Evolutionary conservation across 2,888 invertebrate species (phyloP), one percentile per base, ranked within the genome.

Genomic region (Scaptodrosophila latifasciaeformis): DNA sequence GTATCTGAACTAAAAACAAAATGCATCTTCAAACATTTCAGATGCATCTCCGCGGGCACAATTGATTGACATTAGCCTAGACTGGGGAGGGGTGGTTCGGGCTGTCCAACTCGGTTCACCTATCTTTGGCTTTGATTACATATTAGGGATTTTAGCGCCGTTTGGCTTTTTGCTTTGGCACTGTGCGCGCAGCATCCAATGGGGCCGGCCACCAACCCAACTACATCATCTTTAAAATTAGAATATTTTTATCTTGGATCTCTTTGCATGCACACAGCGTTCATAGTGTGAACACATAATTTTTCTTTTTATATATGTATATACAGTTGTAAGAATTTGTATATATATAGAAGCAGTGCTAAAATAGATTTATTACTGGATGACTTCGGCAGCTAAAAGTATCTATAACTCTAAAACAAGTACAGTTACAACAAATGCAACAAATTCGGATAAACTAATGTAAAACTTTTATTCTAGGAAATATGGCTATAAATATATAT

Each of bases 141-240:
- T 12, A 40, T 67, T 48, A 55, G 53, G 47, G 67, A 64, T 67
- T 56, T 59, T 67, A 61, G 67, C 67, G 67, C 67, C 66, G 57
- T 29, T 43, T 40, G 6, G 34, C 34, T 34, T 2, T 24, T 7
- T 3, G 4, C 24, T 3, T 7, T 7, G 24, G 3, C 34, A n/a
- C 34, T 13, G 13, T 13, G 13, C 5, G 3, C 34, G n/a, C 10
- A 4, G 12, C 34, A 12, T 4, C 10, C 5, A n/a, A 4, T 13
- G 13, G 34, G 6, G 13, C 17, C 3, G 2, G 37, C 37, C 9
- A 37, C 3, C 37, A 17, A 17, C 5, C 9, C 37, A 37, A 54
- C 71, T 60, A 75, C 71, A 79, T 76, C 79, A 76, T 76, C 64
- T 76, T 76, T 76, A 76, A 72, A 76, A 67, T 66, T 76, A 76